A percentile compares a stretch with the other conserved stretches of the same genome.
Conservation (phyloP, 1,140 invertebrate genomes). For the Aphaenogaster floridana region DNA sequence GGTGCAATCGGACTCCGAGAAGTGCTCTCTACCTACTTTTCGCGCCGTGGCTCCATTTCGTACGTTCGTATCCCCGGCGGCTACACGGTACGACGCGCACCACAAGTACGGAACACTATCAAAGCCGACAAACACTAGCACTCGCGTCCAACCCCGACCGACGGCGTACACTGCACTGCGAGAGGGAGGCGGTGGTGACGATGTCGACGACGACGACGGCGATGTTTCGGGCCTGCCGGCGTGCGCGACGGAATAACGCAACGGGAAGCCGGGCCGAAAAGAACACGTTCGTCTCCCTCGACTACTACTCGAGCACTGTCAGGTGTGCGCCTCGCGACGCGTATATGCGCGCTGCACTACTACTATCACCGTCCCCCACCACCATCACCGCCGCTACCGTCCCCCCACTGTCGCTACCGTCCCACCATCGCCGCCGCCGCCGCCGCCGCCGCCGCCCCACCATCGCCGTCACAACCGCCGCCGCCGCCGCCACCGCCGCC, state of each 20-base stretch:
- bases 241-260: constrained; percentile 18
- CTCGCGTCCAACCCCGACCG: constrained; percentile 17
- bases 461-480: neutral
- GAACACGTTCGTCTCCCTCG: constrained; percentile 26
- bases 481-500: neutral
- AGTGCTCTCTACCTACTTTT: constrained; percentile 49
- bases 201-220: neutral
- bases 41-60: constrained; percentile 48
- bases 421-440: neutral
- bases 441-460: neutral
- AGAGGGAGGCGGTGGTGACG: constrained; percentile 13
- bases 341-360: constrained; percentile 34
- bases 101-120: constrained; percentile 38
- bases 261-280: constrained; percentile 22
- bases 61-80: constrained; percentile 49
- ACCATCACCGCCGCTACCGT: neutral
- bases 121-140: constrained; percentile 12
- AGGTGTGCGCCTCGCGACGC: constrained; percentile 63
- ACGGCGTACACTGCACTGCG: constrained; percentile 23
- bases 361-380: neutral
- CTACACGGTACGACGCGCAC: constrained; percentile 25
- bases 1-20: constrained; percentile 16
- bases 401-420: neutral
- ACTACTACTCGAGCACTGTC: constrained; percentile 65
- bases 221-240: constrained; percentile 22